Percentiles rank a stretch among this genome's conserved stretches.
Conservation (phyloP, 2,797 vertebrate genomes). For the Hafferia zeledoni region DNA sequence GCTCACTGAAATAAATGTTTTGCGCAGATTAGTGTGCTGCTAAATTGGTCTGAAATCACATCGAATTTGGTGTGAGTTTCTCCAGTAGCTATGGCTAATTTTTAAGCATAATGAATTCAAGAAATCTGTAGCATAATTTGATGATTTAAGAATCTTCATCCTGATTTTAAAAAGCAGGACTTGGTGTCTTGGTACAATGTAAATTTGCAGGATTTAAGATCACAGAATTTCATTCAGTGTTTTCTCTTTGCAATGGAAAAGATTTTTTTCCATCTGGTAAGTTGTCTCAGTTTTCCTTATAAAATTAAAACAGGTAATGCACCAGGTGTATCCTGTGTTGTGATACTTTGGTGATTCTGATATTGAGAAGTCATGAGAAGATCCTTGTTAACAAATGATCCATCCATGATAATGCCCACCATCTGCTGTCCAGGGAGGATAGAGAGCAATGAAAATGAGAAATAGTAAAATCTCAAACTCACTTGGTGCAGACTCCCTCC, state of each 20-base stretch:
- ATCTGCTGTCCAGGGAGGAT: not conserved
- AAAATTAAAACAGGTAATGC: not conserved
- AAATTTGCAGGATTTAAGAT: not conserved
- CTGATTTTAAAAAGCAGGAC: not conserved
- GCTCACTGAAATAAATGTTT: not conserved
- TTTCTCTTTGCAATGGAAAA: not conserved
- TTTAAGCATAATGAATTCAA: not conserved
- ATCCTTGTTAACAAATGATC: not conserved
- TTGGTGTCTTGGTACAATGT: not conserved
- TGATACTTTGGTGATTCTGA: not conserved
- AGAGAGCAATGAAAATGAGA: not conserved
- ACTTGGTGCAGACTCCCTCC: not conserved
- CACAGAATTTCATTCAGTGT: not conserved
- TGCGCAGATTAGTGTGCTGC: not conserved
- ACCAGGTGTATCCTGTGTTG: not conserved
- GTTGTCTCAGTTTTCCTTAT: not conserved
- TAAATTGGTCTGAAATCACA: not conserved
- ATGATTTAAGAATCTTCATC: not conserved
- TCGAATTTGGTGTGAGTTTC: not conserved
- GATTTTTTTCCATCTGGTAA: not conserved
- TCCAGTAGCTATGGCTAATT: not conserved
- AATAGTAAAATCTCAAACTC: not conserved
- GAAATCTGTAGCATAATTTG: not conserved
- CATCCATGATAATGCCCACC: not conserved
- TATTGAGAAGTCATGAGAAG: not conserved